These are phyloP conservation scores for Aplodontia rufa DNA, from an alignment of 2,113 vertebrate species.

Conservation along the genomic window DNA sequence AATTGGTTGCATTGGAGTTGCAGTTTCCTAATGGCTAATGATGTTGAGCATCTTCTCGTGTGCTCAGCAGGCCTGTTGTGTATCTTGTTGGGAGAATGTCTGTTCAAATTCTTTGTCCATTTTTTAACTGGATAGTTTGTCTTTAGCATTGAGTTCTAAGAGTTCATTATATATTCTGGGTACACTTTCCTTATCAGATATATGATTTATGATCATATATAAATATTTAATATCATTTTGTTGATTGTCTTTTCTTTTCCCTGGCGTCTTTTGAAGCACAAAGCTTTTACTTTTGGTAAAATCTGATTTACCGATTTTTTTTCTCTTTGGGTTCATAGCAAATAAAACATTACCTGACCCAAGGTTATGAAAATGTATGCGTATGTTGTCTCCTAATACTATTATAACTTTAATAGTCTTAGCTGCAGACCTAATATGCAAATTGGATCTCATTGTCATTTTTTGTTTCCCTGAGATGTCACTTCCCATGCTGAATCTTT, in stretches of 20 bases:
- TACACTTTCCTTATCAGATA: not conserved
- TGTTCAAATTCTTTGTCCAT: not conserved
- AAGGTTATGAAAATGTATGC: not conserved
- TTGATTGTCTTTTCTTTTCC: not conserved
- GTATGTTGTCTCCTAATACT: not conserved
- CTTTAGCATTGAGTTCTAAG: not conserved
- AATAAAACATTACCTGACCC: slow-evolving; percentile 5
- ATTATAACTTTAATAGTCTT: not conserved
- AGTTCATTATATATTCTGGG: not conserved
- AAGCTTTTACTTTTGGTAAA: slow-evolving; percentile 26
- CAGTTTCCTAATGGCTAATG: not conserved
- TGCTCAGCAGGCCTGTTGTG: not conserved
- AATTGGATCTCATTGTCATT: no score
- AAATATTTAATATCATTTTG: not conserved
- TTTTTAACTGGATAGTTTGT: not conserved
- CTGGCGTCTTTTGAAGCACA: not conserved
- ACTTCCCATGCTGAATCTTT: not conserved
- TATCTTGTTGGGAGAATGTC: not conserved
- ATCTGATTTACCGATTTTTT: not conserved
- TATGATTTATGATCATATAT: not conserved
- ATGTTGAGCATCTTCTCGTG: not conserved
- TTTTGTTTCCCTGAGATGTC: no score
- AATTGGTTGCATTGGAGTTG: not conserved
- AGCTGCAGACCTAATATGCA: not conserved
- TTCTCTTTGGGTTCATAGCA: not conserved